These are phyloP conservation scores for Thymallus thymallus DNA, from an alignment of 2,113 vertebrate species.

Conservation along the genomic window DNA sequence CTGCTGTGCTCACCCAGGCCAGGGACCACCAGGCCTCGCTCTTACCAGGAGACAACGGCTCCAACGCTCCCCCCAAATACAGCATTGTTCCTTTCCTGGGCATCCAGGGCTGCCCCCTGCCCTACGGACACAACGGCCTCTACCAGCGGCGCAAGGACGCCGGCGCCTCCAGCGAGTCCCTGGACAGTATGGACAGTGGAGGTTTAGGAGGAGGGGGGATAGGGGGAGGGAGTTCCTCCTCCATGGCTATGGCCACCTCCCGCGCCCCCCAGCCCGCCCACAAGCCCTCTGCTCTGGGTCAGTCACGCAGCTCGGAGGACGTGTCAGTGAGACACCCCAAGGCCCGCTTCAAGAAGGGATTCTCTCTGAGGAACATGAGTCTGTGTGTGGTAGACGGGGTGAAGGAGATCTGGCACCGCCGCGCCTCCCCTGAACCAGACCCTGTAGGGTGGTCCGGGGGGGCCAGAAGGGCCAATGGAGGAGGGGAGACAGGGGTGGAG, in stretches of 20 bases:
- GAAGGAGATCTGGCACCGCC: slow-evolving; percentile 94
- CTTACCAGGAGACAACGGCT: slow-evolving; percentile 67
- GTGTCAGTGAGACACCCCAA: slow-evolving; percentile 81
- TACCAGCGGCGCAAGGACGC: slow-evolving; percentile 79
- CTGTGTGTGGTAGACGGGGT: slow-evolving; percentile 93
- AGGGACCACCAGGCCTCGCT: slow-evolving; percentile 58
- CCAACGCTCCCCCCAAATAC: slow-evolving; percentile 72
- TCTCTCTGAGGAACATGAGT: slow-evolving; percentile 96
- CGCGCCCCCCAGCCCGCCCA: slow-evolving; percentile 65
- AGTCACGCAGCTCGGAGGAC: slow-evolving; percentile 93
- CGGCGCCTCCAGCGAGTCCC: slow-evolving; percentile 79
- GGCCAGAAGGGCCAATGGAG: slow-evolving; percentile 58
- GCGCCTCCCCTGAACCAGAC: slow-evolving; percentile 84
- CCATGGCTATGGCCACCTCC: slow-evolving; percentile 17
- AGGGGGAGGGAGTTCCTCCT: slow-evolving; percentile 28
- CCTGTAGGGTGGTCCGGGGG: slow-evolving; percentile 30
- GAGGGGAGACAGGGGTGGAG: slow-evolving; percentile 52
- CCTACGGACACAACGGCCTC: slow-evolving; percentile 75
- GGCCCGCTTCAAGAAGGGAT: slow-evolving; percentile 91
- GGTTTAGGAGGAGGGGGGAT: slow-evolving; percentile 46
- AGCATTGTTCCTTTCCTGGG: slow-evolving; percentile 86
- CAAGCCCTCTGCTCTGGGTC: slow-evolving; percentile 82
- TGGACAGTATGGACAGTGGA: slow-evolving; percentile 85
- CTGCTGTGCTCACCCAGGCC: slow-evolving; percentile 83
- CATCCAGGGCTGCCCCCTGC: slow-evolving; percentile 83